A percentile compares a stretch with the other conserved stretches of the same genome.
Conservation (phyloP, 92 coral and sea anemone genomes). For the Hydrozoanthus gracilis region DNA sequence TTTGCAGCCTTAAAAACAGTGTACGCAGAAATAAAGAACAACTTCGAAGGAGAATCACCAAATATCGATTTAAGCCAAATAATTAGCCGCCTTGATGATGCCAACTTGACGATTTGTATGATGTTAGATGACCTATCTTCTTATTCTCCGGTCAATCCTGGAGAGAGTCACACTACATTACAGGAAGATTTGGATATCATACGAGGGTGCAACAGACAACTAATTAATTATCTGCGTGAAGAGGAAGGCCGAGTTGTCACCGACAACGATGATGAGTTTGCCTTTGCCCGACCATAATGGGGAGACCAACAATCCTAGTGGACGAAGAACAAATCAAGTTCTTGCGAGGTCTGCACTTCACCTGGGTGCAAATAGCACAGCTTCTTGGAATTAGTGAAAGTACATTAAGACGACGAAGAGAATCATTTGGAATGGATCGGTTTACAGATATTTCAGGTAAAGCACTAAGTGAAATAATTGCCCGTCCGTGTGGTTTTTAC, state of each 20-base stretch:
- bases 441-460: constrained; percentile 34
- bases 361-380: constrained; percentile 48
- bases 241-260: not conserved
- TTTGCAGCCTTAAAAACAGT: constrained; percentile 35
- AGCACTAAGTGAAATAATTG: constrained; percentile 13
- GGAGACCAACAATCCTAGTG: constrained; percentile 51
- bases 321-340: constrained; percentile 66
- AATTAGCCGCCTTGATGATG: constrained; percentile 16
- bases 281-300: constrained; percentile 30
- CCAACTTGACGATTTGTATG: not conserved
- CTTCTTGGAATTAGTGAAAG: constrained; percentile 59
- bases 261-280: constrained; percentile 15
- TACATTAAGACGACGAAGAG: constrained; percentile 54
- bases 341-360: constrained; percentile 53
- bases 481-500: not conserved
- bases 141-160: not conserved
- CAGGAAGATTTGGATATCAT: constrained; percentile 26
- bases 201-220: constrained; percentile 12
- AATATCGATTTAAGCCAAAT: no score
- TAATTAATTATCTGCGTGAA: not conserved
- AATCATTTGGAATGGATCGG: constrained; percentile 33
- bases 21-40: constrained; percentile 37
- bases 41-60: constrained; percentile 19
- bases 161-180: constrained; percentile 13
- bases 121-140: constrained; percentile 13